Base-by-base conservation (phyloP, 2,797 vertebrate species). In the Gymnoscopelus microlampas region DNA sequence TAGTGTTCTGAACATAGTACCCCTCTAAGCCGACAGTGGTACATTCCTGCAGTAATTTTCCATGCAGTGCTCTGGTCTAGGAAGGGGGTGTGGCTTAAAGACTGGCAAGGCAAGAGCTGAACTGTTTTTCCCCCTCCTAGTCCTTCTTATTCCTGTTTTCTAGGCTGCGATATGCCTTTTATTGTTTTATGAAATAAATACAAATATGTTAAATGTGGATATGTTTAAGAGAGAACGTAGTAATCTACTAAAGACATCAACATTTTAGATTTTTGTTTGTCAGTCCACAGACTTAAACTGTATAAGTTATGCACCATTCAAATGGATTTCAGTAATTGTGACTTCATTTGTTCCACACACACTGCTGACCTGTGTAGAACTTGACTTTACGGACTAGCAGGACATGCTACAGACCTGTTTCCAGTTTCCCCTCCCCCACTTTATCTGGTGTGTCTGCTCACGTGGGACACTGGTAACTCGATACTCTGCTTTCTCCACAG, bases 21-120 rank as follows among this genome's bases (percentile, higher is more conserved):
- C 79, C 84, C 71, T 57, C 59, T 23, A 74, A 53, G 75, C 59
- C 50, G 51, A 47, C 81, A 87, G 63, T 93, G 90, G 91, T 92
- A 86, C 80, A 83, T 70, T 32, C 78, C 48, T 60, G 84, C 87
- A 89, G 93, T 93, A 88, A 87, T 92, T 92, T 93, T 92, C 91
- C 90, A 92, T 86, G 77, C 73, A 35, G 74, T 81, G 81, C 79
- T 76, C 74, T 80, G 78, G 68, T 78, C 74, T 78, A 73, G 69
- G 57, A 83, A 81, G 84, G 91, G 82, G 89, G 89, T 88, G 90
- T 86, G 90, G 89, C 81, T 65, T 91, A 91, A 88, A 71, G 64
- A 81, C 57, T 66, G 44, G 56, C 44, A 81, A 68, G 71, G 56
- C 23, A 65, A 61, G 58, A 66, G 49, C 73, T 71, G 14, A 59